Percentiles rank a stretch among this genome's conserved stretches.
phyloP scores from a whole-genome alignment of 2,113 vertebrate genomes.

The Nesogale talazaci region DNA sequence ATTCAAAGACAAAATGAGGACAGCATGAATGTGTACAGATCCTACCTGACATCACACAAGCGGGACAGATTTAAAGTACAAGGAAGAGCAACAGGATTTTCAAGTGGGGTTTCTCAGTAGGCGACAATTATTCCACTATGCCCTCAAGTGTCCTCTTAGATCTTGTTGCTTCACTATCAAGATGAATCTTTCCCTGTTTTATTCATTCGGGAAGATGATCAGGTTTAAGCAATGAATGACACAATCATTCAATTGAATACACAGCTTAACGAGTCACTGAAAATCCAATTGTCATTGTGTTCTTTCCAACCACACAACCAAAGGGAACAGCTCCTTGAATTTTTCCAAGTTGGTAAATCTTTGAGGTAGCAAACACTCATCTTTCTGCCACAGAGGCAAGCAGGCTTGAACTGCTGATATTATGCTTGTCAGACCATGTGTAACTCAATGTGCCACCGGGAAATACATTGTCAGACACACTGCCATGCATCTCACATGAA shows the following conservation, averaged over 20 bases:
- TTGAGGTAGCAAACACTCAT: no score
- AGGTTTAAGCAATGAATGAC: not conserved
- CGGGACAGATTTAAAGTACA: no score
- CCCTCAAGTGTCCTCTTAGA: not conserved
- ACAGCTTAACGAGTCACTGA: not conserved
- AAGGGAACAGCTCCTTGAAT: no score
- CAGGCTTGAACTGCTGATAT: no score
- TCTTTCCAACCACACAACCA: no score
- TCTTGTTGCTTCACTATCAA: not conserved
- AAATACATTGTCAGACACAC: no score
- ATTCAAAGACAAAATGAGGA: not conserved
- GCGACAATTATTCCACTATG: accelerated
- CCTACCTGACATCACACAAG: not conserved
- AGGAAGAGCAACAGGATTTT: not conserved
- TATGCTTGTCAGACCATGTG: no score
- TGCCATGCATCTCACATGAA: not conserved
- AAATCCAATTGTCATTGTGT: no score
- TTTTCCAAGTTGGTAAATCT: no score
- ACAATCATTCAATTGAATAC: not conserved
- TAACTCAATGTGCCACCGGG: no score
- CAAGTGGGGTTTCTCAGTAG: not conserved
- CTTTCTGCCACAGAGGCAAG: no score
- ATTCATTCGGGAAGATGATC: not conserved
- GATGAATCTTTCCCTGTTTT: no score
- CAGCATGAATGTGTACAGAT: not conserved